Base-by-base conservation (phyloP, 2,797 vertebrate species). In the Sus cebifrons region DNA sequence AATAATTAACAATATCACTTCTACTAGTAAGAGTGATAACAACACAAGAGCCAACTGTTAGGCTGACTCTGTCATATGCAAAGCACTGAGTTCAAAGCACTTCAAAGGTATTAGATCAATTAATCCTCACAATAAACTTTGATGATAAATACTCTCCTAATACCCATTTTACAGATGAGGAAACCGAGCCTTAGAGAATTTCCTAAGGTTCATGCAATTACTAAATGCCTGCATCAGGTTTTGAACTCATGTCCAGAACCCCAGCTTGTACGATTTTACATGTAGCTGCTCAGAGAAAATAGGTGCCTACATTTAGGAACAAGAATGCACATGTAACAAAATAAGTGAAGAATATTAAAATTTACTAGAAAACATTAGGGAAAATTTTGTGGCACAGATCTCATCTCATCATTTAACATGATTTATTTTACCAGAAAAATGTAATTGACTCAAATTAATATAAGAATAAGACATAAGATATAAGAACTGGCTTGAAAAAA, bases 311-410 rank as follows among this genome's bases (percentile, higher is more conserved):
- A 60, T 32, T 60, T 89, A 85, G 65, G 20, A 67, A 83, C 13
- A 17, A 82, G 40, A 86, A 84, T 74, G 40, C 56, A 89, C 10
- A 71, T 67, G 2, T 52, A 36, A 75, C 14, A 89, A 70, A 71
- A 70, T 54, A 49, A 70, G 81, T 71, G 52, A 92, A 84, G 58
- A 84, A 12, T 75, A 67, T 62, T 56, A 85, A 40, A 81, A 86
- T 58, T 67, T 58, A 29, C 68, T 44, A 56, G 16, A 70, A 15
- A 81, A 70, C 4, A 32, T 74, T 20, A 77, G 56, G 5, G 58
- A 64, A 56, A 6, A 18, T n/a, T 60, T 85, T 84, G 21, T 52
- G 74, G 10, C 15, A 84, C 5, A 88, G 3, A 10, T 49, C 44
- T 49, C 44, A 49, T 49, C 44, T 49, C 44, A 49, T 49, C 44